Conservation (phyloP, 2,797 vertebrate species). For the Ara ararauna region DNA sequence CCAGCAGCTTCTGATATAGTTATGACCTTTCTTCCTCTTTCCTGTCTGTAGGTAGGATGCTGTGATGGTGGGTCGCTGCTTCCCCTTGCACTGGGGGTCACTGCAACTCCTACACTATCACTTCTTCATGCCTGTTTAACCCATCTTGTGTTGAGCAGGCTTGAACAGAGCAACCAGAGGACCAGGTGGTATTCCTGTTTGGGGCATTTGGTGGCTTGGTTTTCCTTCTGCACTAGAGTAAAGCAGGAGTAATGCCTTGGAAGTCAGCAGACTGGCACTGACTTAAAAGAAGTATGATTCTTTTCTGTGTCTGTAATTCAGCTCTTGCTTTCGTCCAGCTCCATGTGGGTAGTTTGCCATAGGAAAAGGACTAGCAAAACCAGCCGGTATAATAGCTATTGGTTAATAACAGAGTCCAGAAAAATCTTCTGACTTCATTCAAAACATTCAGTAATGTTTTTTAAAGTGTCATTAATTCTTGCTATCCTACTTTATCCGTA, state of each 20-base stretch:
- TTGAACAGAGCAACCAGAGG: background rate
- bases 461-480: background rate
- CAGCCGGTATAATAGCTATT: background rate
- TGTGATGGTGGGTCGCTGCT: background rate
- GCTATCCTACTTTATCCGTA: slow-evolving; percentile 27
- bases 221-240: background rate
- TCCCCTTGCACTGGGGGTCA: rapidly evolving
- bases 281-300: background rate
- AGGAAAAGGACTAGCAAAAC: background rate
- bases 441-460: background rate
- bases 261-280: background rate
- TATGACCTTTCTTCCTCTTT: background rate
- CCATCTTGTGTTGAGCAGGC: background rate
- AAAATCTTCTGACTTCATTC: background rate
- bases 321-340: background rate
- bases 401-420: slow-evolving; percentile 1
- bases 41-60: background rate
- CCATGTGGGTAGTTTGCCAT: background rate
- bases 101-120: rapidly evolving
- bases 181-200: background rate
- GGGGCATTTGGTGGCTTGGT: background rate
- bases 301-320: background rate
- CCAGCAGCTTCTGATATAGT: background rate
- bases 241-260: background rate
- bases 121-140: background rate